phyloP scores from a whole-genome alignment of 37 sponge, comb jelly and placozoan species.

The Bolinopsis microptera region DNA sequence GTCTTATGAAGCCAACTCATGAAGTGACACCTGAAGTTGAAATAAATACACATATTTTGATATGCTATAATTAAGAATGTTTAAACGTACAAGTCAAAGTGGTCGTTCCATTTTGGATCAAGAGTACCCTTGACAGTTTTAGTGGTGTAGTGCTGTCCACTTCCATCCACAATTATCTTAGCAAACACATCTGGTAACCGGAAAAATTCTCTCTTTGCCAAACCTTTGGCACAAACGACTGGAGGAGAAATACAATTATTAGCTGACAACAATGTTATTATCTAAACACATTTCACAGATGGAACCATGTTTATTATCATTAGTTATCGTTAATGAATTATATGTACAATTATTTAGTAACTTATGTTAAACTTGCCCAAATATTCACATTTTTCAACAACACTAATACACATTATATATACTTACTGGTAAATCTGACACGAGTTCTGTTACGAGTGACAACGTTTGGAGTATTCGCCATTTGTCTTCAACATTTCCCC shows the following conservation, averaged over 20 bases:
- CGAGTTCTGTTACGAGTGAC: conserved; percentile 58
- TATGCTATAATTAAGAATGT: too few species aligned
- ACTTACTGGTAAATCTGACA: conserved; percentile 54
- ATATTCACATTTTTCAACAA: too few species aligned
- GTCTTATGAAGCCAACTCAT: too few species aligned
- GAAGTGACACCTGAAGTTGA: too few species aligned
- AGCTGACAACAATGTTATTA: neutral
- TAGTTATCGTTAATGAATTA: too few species aligned
- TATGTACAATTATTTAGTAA: too few species aligned
- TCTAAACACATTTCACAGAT: neutral
- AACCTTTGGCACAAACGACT: conserved; percentile 90
- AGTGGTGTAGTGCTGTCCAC: conserved; percentile 89
- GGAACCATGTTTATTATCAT: neutral
- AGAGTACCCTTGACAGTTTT: conserved; percentile 78
- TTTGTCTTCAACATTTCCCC: conserved; percentile 46
- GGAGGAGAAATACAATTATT: neutral
- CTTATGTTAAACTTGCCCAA: too few species aligned
- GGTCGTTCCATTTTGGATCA: conserved; percentile 96
- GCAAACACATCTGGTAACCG: conserved; percentile 96
- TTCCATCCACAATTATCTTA: conserved; percentile 88
- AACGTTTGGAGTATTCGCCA: conserved; percentile 51
- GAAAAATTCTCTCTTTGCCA: conserved; percentile 87
- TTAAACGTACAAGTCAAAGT: conserved; percentile 88
- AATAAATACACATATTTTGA: too few species aligned
- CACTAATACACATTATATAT: too few species aligned